A percentile compares a stretch with the other conserved stretches of the same genome.
These are phyloP conservation scores for Cynodonichthys magdalenae DNA, from an alignment of 2,797 vertebrate genomes.

Conservation along the genomic window DNA sequence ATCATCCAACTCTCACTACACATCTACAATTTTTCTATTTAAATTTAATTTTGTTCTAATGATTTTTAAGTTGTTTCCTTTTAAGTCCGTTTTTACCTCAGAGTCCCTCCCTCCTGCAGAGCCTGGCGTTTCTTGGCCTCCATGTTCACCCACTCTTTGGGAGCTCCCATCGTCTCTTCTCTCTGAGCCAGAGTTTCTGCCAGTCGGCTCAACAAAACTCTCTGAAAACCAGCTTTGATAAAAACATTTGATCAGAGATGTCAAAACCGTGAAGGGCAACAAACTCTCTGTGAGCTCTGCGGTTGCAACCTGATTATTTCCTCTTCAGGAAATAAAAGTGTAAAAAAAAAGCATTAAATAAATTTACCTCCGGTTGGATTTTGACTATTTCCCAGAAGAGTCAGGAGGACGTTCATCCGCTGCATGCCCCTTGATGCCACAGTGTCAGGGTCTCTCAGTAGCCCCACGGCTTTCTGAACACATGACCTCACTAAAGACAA, in stretches of 20 bases:
- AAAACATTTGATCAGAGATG: slow-evolving; percentile 6
- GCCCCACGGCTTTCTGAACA: slow-evolving; percentile 77
- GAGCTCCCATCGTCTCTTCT: slow-evolving; percentile 53
- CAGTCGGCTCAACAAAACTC: slow-evolving; percentile 65
- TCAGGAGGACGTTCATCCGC: slow-evolving; percentile 71
- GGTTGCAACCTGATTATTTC: background rate
- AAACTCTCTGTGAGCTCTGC: background rate
- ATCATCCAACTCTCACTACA: no score
- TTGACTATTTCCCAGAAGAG: slow-evolving; percentile 53
- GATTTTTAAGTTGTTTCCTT: no score
- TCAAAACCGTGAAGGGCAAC: background rate
- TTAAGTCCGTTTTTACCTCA: slow-evolving; percentile 63
- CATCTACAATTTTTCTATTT: no score
- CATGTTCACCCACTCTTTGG: slow-evolving; percentile 75
- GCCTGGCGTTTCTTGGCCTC: slow-evolving; percentile 75
- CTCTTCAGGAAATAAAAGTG: rapidly evolving
- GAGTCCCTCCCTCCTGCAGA: slow-evolving; percentile 81
- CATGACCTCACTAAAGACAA: slow-evolving; percentile 76
- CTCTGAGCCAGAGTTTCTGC: slow-evolving; percentile 51
- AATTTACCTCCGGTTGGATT: slow-evolving; percentile 50
- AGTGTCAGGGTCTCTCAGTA: slow-evolving; percentile 67
- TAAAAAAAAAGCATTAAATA: background rate
- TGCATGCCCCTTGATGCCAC: slow-evolving; percentile 62
- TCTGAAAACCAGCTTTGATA: slow-evolving; percentile 69
- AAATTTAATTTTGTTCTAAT: no score